Percentiles rank a stretch among this genome's conserved stretches.
Evolutionary conservation across 2,888 invertebrate genomes (phyloP).

Genomic region (Ferrisia virgata): DNA sequence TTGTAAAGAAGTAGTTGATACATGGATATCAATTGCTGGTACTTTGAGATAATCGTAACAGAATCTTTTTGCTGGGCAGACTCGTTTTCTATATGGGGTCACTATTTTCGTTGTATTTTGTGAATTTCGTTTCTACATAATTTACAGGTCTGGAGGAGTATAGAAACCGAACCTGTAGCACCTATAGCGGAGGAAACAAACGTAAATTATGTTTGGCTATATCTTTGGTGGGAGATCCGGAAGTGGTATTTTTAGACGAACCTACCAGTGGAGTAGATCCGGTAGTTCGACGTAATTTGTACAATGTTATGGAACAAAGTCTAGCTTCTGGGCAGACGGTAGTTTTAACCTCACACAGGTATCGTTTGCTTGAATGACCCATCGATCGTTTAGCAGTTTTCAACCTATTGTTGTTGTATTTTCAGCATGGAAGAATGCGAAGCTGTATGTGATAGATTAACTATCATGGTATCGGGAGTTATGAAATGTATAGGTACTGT

Average conservation of each 20-base stretch:
- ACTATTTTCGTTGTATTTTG: no score
- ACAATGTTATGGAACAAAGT: constrained; percentile 70
- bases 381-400: no score
- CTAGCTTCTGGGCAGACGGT: constrained; percentile 71
- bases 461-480: constrained; percentile 71
- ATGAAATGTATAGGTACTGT: constrained; percentile 71
- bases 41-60: no score
- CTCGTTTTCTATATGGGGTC: no score
- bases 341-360: constrained; percentile 73
- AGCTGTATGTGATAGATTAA: constrained; percentile 71
- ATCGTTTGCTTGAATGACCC: no score
- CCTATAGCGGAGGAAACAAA: constrained; percentile 71
- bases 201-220: constrained; percentile 71
- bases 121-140: no score
- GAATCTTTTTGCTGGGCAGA: no score
- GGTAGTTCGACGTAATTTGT: constrained; percentile 73
- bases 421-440: constrained; percentile 85
- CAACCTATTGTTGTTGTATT: no score
- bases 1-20: no score
- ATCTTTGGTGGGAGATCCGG: constrained; percentile 66
- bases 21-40: no score
- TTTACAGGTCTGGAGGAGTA: constrained; percentile 47
- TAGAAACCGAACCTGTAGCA: constrained; percentile 48
- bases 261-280: constrained; percentile 73
- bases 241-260: constrained; percentile 64